Base-by-base conservation (phyloP, 92 coral and sea anemone species). In the Epizoanthus ramosus region DNA sequence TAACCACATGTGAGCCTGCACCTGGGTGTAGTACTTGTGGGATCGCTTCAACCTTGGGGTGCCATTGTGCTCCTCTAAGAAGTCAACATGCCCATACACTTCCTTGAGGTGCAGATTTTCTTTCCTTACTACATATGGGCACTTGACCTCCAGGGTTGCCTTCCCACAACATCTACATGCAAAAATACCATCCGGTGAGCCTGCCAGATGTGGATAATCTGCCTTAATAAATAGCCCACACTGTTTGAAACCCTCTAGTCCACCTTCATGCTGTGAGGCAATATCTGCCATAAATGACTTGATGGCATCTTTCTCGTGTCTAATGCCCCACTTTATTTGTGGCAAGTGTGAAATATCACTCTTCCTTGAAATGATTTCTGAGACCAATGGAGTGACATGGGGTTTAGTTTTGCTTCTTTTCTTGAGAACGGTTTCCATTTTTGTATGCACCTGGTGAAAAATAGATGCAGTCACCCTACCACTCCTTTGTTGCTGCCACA, bases 161-260 rank as follows among this genome's bases (percentile, higher is more conserved):
- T 18, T 57, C 12, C 56, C 25, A 56, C 81, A 83, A 69, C 80
- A 83, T 54, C 57, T 59, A 56, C 70, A 83, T 13, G 33, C n/a
- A 71, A 84, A 71, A 45, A 70, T 19, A 22, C 87, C 91, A 83
- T 83, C 91, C 63, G 87, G 84, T 7, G 84, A 87, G 23, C 63
- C 87, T 18, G 85, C 87, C 39, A 83, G 87, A 75, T 83, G 67
- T 0, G 90, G 84, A 60, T 83, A 79, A 18, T 72, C 85, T 35
- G 85, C 41, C 74, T 68, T 79, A 2, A 85, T 37, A 25, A 85
- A 79, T 54, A 85, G 10, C 5, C 88, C 84, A 71, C 86, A 83
- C 12, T 83, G 70, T 56, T 57, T 68, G 47, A 75, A 75, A 0
- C 88, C 88, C 8, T 85, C 69, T 37, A 72, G 70, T 2, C 85